phyloP scores from a whole-genome alignment of 2,797 vertebrate species.

The Alosa sapidissima region DNA sequence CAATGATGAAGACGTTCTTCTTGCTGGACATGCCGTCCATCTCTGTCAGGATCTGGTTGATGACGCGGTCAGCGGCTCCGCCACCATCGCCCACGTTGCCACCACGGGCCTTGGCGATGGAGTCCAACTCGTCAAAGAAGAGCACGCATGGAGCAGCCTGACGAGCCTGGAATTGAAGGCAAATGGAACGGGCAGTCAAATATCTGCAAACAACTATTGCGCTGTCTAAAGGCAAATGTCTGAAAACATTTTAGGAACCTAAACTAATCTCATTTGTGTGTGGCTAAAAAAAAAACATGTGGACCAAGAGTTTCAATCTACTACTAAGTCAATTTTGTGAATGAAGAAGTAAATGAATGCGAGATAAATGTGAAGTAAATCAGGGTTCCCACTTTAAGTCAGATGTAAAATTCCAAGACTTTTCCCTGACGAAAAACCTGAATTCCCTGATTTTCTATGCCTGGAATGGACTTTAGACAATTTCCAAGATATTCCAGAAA shows the following conservation, averaged over 20 bases:
- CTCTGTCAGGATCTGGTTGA: constrained; percentile 97
- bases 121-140: constrained; percentile 97
- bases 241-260: background rate
- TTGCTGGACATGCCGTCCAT: constrained; percentile 99
- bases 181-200: background rate
- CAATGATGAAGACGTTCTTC: constrained; percentile 98
- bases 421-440: too few species aligned
- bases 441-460: too few species aligned
- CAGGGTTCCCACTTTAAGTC: too few species aligned
- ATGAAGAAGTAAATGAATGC: background rate
- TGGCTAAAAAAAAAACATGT: background rate
- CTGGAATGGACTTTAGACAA: too few species aligned
- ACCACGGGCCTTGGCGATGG: constrained; percentile 95
- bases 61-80: constrained; percentile 93
- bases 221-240: background rate
- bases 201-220: background rate
- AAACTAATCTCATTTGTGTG: background rate
- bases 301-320: background rate
- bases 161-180: constrained; percentile 78
- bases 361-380: background rate
- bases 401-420: too few species aligned
- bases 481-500: too few species aligned
- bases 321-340: too few species aligned
- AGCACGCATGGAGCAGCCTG: constrained; percentile 95
- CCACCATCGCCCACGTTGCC: constrained; percentile 94